These are phyloP conservation scores for Drosophila lacteicornis DNA, from an alignment of 1,140 invertebrate species.

Conservation along the genomic window DNA sequence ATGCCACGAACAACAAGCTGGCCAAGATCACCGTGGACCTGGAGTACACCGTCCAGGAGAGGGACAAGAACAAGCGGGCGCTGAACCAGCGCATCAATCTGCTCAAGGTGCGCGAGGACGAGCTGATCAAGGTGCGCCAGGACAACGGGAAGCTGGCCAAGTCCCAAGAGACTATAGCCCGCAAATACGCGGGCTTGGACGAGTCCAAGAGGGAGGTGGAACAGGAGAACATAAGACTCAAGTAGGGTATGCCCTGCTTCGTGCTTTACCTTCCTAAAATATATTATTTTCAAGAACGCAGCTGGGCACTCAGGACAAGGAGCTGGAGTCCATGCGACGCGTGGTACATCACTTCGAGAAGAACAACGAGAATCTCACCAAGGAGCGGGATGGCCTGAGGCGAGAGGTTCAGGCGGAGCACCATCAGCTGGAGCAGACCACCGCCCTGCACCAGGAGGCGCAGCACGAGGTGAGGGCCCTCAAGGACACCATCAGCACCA, in stretches of 20 bases:
- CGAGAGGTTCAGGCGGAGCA: conserved; percentile 65
- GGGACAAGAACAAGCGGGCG: conserved; percentile 76
- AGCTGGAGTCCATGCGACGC: conserved; percentile 79
- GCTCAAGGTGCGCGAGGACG: conserved; percentile 80
- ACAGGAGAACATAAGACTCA: conserved; percentile 70
- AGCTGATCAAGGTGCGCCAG: conserved; percentile 73
- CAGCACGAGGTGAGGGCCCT: conserved; percentile 77
- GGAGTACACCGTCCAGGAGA: conserved; percentile 75
- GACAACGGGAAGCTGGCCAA: conserved; percentile 79
- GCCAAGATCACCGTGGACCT: conserved; percentile 77
- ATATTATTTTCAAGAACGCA: conserved; percentile 53
- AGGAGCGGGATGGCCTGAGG: conserved; percentile 72
- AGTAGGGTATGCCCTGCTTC: conserved; percentile 23
- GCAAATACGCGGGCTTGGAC: conserved; percentile 72
- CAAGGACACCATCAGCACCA: conserved; percentile 60
- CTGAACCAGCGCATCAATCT: conserved; percentile 72
- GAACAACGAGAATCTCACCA: conserved; percentile 74
- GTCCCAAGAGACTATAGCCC: conserved; percentile 72
- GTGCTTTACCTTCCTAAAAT: no score
- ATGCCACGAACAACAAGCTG: conserved; percentile 77
- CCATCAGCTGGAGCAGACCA: conserved; percentile 54
- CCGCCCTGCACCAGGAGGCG: conserved; percentile 63
- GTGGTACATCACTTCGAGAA: conserved; percentile 80
- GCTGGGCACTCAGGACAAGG: conserved; percentile 78
- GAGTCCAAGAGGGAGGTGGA: conserved; percentile 72